Percentiles rank a stretch among this genome's conserved stretches.
Conservation (phyloP, 2,888 invertebrate genomes). For the Aspidiotus destructor region DNA sequence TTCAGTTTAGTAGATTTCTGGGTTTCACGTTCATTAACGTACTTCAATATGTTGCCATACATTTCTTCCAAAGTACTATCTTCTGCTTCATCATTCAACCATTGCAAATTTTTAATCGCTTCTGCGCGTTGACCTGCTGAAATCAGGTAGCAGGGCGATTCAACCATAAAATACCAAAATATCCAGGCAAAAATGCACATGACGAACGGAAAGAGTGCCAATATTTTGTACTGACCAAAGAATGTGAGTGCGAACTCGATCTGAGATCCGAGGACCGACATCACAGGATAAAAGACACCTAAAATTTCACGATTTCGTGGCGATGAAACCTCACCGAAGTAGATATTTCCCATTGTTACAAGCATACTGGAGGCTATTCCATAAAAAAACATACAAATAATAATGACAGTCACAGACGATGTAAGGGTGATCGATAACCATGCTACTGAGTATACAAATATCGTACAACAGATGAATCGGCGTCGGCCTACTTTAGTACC, state of each 20-base stretch:
- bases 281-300: background rate
- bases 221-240: background rate
- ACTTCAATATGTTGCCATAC: too few relatives aligned
- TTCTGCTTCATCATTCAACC: background rate
- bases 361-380: background rate
- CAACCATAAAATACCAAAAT: background rate
- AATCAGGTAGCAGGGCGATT: conserved; percentile 7
- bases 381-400: conserved; percentile 1
- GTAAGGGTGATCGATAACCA: background rate
- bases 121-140: background rate
- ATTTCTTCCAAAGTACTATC: too few relatives aligned
- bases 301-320: background rate
- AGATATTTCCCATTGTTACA: background rate
- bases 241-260: background rate
- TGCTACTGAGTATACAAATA: background rate
- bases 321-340: background rate
- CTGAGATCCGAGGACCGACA: background rate
- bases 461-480: background rate
- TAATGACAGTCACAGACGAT: conserved; percentile 7
- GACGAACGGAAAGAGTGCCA: background rate
- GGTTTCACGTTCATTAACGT: too few relatives aligned
- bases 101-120: background rate
- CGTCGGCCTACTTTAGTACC: background rate
- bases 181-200: background rate
- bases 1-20: background rate